phyloP scores from a whole-genome alignment of 2,113 vertebrate species.

The Oenanthe oenanthe region DNA sequence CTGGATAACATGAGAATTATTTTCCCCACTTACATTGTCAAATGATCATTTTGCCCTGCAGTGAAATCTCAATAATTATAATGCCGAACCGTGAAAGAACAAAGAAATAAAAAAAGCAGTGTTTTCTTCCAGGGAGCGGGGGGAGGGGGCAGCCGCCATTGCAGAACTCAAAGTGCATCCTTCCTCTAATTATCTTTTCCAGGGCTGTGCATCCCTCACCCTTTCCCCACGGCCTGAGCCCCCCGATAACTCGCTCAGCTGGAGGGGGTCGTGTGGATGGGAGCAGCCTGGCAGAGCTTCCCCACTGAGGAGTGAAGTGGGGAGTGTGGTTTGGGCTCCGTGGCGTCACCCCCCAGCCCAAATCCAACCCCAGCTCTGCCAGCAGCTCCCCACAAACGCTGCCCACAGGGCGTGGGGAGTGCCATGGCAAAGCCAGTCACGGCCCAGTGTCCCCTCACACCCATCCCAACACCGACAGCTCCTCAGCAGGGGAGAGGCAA shows the following conservation, averaged over 20 bases:
- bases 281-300: background rate
- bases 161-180: background rate
- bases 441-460: background rate
- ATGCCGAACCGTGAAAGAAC: slow-evolving; percentile 39
- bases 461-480: background rate
- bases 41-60: slow-evolving; percentile 63
- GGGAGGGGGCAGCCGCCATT: background rate
- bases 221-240: accelerated
- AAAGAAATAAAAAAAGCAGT: slow-evolving; percentile 40
- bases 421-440: background rate
- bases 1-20: slow-evolving; percentile 35
- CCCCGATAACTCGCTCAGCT: accelerated
- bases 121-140: slow-evolving; percentile 14
- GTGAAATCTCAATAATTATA: slow-evolving; percentile 66
- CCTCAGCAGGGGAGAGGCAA: background rate
- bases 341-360: background rate
- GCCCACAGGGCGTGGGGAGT: accelerated
- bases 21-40: slow-evolving; percentile 57
- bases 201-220: background rate
- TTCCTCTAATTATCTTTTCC: background rate
- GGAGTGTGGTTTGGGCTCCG: accelerated
- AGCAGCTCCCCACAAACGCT: background rate
- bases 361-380: background rate
- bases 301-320: accelerated
- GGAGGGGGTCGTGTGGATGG: accelerated